A percentile compares a stretch with the other conserved stretches of the same genome.
Evolutionary conservation across 2,888 invertebrate species (phyloP).

Genomic region (Pasiphila rectangulata): DNA sequence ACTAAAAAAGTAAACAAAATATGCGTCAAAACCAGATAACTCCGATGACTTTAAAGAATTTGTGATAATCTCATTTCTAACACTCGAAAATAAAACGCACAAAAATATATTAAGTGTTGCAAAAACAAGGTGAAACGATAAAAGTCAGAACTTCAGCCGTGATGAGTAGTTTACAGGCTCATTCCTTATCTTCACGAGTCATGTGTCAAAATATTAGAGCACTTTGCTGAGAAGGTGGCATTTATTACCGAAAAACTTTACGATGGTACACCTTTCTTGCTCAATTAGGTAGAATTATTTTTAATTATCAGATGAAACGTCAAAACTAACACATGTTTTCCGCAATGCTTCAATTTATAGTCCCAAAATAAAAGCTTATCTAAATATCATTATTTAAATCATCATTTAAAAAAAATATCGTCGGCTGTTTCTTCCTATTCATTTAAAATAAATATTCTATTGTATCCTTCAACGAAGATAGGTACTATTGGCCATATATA

Average conservation of each 20-base stretch:
- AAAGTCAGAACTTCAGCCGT: constrained; percentile 40
- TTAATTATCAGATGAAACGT: too few species aligned
- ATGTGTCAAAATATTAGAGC: constrained; percentile 54
- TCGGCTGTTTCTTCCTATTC: too few species aligned
- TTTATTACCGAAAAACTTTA: constrained; percentile 14
- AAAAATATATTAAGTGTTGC: constrained; percentile 29
- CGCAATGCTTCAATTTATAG: too few species aligned
- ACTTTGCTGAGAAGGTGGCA: constrained; percentile 16
- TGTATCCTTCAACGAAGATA: too few species aligned
- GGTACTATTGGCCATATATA: too few species aligned
- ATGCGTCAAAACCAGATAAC: too few species aligned
- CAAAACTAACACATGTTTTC: too few species aligned
- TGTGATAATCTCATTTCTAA: constrained; percentile 30
- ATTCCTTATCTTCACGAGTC: constrained; percentile 49
- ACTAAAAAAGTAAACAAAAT: too few species aligned
- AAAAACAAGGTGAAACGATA: constrained; percentile 43
- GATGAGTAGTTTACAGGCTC: constrained; percentile 46
- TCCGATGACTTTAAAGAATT: constrained; percentile 3
- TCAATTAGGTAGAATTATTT: constrained; percentile 2
- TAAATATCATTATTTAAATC: too few species aligned
- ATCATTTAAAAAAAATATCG: too few species aligned
- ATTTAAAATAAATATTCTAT: too few species aligned
- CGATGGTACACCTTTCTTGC: constrained; percentile 1
- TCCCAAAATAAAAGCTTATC: too few species aligned
- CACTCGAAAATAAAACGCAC: constrained; percentile 34